Conservation (phyloP, 2,113 vertebrate species). For the Phaethon lepturus region DNA sequence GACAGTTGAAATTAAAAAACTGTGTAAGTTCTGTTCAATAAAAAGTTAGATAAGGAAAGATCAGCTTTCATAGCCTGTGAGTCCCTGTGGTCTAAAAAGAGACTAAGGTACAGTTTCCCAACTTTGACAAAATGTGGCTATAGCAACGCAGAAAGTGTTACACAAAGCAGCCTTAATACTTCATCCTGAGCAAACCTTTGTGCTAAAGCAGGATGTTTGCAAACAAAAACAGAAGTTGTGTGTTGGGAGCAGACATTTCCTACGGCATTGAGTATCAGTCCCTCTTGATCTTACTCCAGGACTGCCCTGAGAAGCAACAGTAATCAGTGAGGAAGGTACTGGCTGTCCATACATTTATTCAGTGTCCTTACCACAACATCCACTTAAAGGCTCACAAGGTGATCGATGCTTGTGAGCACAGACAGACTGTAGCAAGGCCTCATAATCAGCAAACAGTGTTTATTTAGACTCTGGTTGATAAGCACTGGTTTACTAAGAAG, state of each 20-base stretch:
- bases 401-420: background rate
- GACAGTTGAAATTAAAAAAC: background rate
- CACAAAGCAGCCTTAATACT: background rate
- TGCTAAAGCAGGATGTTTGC: background rate
- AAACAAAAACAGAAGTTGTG: background rate
- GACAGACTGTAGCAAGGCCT: background rate
- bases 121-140: background rate
- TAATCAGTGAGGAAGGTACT: background rate
- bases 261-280: background rate
- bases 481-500: background rate
- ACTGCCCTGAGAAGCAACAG: background rate
- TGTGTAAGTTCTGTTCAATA: background rate
- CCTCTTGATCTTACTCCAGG: background rate
- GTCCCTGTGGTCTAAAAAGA: background rate
- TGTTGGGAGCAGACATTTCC: background rate
- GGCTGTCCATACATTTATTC: background rate
- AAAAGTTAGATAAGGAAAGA: background rate
- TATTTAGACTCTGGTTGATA: background rate
- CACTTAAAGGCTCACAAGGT: background rate
- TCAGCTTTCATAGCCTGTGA: background rate
- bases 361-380: background rate
- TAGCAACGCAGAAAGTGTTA: background rate
- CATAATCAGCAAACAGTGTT: background rate
- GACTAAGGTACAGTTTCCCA: background rate
- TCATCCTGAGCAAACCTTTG: background rate